Evolutionary conservation across 2,797 vertebrate species (phyloP).

Genomic region (Furcifer pardalis): DNA sequence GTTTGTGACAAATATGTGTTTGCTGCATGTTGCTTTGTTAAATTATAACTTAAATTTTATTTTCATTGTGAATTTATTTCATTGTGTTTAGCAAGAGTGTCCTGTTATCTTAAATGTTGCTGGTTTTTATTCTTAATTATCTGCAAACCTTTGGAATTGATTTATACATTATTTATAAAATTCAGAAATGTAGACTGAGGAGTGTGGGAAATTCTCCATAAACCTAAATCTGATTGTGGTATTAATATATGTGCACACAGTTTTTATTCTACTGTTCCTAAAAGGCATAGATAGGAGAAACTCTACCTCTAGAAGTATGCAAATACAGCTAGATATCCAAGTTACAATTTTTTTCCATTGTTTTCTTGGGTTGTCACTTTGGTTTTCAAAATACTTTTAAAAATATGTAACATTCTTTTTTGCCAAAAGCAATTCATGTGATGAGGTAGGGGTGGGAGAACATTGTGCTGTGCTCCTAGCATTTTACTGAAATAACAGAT

Average conservation of each 20-base stretch:
- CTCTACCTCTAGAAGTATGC: slow-evolving; percentile 22
- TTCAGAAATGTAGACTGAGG: slow-evolving; percentile 12
- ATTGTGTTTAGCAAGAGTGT: slow-evolving; percentile 26
- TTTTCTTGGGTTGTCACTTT: slow-evolving; percentile 32
- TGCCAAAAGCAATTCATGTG: slow-evolving; percentile 47
- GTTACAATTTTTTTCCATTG: slow-evolving; percentile 13
- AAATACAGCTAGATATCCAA: not conserved
- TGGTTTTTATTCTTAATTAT: slow-evolving; percentile 30
- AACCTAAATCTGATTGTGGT: slow-evolving; percentile 31
- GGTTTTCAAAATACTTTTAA: slow-evolving; percentile 44
- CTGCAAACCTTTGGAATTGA: slow-evolving; percentile 31
- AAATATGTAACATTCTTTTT: slow-evolving; percentile 46
- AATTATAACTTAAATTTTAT: slow-evolving; percentile 32
- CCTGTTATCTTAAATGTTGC: not conserved
- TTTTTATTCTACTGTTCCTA: slow-evolving; percentile 36
- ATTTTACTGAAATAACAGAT: slow-evolving; percentile 46
- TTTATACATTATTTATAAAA: slow-evolving; percentile 23
- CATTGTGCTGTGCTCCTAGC: slow-evolving; percentile 49
- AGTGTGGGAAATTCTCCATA: slow-evolving; percentile 31
- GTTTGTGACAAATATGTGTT: slow-evolving; percentile 32
- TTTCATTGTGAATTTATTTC: slow-evolving; percentile 7
- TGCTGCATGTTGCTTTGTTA: slow-evolving; percentile 20
- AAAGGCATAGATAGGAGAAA: slow-evolving; percentile 1
- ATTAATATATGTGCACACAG: not conserved
- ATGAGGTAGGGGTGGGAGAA: slow-evolving; percentile 40